Evolutionary conservation across 2,888 invertebrate genomes (phyloP).

Genomic region (Amblyjoppa fuscipennis): DNA sequence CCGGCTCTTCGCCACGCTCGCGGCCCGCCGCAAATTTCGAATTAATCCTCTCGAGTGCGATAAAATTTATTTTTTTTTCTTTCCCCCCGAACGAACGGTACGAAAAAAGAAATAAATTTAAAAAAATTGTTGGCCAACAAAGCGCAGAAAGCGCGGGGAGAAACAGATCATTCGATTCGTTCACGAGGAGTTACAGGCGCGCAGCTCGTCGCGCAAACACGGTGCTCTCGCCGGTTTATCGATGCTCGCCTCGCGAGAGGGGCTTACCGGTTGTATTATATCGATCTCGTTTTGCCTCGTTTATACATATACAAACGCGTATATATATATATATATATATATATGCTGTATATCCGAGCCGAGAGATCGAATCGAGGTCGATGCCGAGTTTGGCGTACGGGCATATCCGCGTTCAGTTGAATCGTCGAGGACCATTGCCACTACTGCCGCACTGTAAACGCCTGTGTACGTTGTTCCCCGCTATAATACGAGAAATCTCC

Average conservation of each 20-base stretch:
- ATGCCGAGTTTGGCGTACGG: slow-evolving; percentile 34
- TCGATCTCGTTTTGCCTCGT: slow-evolving; percentile 56
- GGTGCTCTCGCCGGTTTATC: slow-evolving; percentile 31
- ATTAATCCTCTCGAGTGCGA: slow-evolving; percentile 25
- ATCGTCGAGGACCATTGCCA: slow-evolving; percentile 32
- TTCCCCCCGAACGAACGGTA: not conserved
- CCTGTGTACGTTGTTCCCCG: not conserved
- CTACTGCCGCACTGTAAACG: slow-evolving; percentile 1
- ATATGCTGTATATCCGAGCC: not conserved
- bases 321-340: not conserved
- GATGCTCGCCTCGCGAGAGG: slow-evolving; percentile 48
- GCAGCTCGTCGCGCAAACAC: slow-evolving; percentile 41
- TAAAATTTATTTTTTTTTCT: slow-evolving; percentile 13
- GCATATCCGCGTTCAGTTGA: slow-evolving; percentile 45
- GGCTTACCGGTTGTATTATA: slow-evolving; percentile 53
- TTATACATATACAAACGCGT: slow-evolving; percentile 11
- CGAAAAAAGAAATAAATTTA: slow-evolving; percentile 9
- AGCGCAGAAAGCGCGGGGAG: slow-evolving; percentile 18
- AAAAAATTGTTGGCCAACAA: slow-evolving; percentile 33
- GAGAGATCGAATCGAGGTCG: slow-evolving; percentile 58
- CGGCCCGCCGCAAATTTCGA: not conserved
- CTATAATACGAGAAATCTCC: slow-evolving; percentile 22
- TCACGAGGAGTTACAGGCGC: slow-evolving; percentile 28
- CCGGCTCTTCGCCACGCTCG: not conserved
- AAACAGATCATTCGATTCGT: slow-evolving; percentile 21